Base-by-base conservation (phyloP, 2,888 invertebrate genomes). In the Liposcelis brunnea region DNA sequence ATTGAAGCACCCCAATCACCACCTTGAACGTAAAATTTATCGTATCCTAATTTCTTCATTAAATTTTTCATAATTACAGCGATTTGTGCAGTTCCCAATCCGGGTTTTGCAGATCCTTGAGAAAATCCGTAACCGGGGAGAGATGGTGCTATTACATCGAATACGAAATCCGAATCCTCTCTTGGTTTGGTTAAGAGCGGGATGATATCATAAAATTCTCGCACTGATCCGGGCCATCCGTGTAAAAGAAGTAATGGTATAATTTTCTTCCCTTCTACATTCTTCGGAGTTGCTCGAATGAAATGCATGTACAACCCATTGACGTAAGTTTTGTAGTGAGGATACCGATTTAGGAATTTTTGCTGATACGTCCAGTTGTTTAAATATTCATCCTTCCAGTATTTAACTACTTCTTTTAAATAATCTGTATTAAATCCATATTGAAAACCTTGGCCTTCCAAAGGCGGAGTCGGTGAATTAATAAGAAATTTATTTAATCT, bases 151-250 rank as follows among this genome's bases (percentile, higher is more conserved):
- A 80, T 67, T 48, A 62, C 61, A 59, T 82, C 80, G 54, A 81
- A 80, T 0, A 74, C 75, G 53, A 75, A 76, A 35, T 72, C 65
- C 18, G 65, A 59, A 40, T 67, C 68, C 0, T 63, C 55, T 4
- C 61, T 62, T 0, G 69, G 68, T 0, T 64, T 66, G 0, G 69
- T 76, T 31, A 84, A 58, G 47, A 73, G 55, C 0, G 83, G 82
- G 45, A 84, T 75, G 14, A 82, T 60, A 45, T 79, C 78, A 56
- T 81, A 79, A 60, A 85, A 87, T 60, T 89, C 86, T 3, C 77
- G 69, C 1, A 87, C 61, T 0, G 82, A 81, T 2, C 86, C 83
- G 0, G 89, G 90, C 89, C 89, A 89, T 15, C 89, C 86, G 53
- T 89, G 87, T 12, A 82, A 58, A 38, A 90, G 47, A 2, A 89